A percentile compares a stretch with the other conserved stretches of the same genome.
These are phyloP conservation scores for Meteorus colon DNA, from an alignment of 2,888 invertebrate genomes.

Conservation along the genomic window DNA sequence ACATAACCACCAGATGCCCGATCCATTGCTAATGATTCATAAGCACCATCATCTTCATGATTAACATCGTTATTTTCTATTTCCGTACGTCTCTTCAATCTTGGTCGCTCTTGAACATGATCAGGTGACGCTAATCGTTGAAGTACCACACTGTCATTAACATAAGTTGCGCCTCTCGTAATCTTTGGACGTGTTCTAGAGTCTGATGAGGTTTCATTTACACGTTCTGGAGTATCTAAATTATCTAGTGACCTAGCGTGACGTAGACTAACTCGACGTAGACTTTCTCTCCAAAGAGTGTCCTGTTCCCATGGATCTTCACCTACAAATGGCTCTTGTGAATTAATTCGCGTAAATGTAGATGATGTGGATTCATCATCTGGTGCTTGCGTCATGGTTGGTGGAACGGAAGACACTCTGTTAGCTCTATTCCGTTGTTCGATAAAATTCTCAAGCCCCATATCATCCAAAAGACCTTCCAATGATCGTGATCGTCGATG, in stretches of 20 bases:
- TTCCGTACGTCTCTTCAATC: conserved; percentile 41
- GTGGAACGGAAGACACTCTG: conserved; percentile 48
- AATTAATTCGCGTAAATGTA: conserved; percentile 39
- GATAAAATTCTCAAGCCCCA: conserved; percentile 65
- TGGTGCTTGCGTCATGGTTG: conserved; percentile 43
- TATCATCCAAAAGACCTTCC: conserved; percentile 77
- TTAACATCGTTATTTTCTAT: conserved; percentile 73
- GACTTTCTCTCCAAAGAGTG: conserved; percentile 85
- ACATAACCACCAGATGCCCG: conserved; percentile 66
- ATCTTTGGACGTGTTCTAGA: conserved; percentile 73
- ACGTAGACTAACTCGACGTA: conserved; percentile 85
- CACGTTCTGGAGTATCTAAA: conserved; percentile 77
- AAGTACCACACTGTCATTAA: conserved; percentile 82
- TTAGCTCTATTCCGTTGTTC: conserved; percentile 60
- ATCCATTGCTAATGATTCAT: conserved; percentile 76
- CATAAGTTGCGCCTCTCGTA: conserved; percentile 84
- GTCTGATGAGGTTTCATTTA: conserved; percentile 54
- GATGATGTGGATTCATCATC: conserved; percentile 28
- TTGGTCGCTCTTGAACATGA: conserved; percentile 55
- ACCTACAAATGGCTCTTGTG: conserved; percentile 51
- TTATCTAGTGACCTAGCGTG: conserved; percentile 90
- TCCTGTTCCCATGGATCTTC: conserved; percentile 90
- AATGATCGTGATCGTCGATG: conserved; percentile 77
- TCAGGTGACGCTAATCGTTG: conserved; percentile 70
- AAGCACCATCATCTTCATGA: conserved; percentile 75